Evolutionary conservation across 2,888 invertebrate species (phyloP).

Genomic region (Helobdella robusta): DNA sequence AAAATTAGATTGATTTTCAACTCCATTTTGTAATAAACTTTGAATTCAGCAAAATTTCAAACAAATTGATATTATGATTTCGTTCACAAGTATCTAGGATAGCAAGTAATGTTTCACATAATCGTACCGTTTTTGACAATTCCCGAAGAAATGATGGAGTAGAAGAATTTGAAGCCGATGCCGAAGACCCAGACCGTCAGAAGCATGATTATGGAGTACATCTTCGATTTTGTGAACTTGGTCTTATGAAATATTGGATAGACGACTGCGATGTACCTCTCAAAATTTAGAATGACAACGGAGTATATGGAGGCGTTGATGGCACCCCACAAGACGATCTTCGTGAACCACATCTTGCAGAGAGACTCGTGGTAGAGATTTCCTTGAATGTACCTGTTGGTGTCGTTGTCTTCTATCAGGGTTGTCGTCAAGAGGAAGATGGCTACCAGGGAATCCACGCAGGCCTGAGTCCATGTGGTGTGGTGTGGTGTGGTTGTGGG

Average conservation of each 20-base stretch:
- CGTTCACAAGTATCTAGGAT: too few species aligned
- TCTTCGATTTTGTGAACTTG: slow-evolving; percentile 26
- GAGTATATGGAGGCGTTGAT: slow-evolving; percentile 32
- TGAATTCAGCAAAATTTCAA: too few species aligned
- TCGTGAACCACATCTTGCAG: slow-evolving; percentile 32
- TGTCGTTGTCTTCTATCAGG: slow-evolving; percentile 11
- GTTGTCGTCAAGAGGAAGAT: slow-evolving; percentile 26
- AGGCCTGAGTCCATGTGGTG: too few species aligned
- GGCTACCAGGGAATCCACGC: slow-evolving; percentile 28
- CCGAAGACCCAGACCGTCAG: slow-evolving; percentile 29
- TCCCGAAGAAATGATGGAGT: slow-evolving; percentile 22
- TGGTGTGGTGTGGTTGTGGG: too few species aligned
- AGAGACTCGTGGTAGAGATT: slow-evolving; percentile 20
- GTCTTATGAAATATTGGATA: slow-evolving; percentile 32
- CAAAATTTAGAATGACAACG: slow-evolving; percentile 30
- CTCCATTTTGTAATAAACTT: too few species aligned
- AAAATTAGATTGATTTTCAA: too few species aligned
- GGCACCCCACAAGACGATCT: slow-evolving; percentile 31
- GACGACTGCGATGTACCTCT: slow-evolving; percentile 31
- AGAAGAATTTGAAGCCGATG: slow-evolving; percentile 22
- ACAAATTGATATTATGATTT: too few species aligned
- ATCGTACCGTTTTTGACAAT: slow-evolving; percentile 8
- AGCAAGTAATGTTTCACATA: too few species aligned
- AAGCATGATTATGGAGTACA: slow-evolving; percentile 13
- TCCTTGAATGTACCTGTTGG: neutral